These are phyloP conservation scores for Hirtodrosophila trivittata DNA, from an alignment of 2,888 invertebrate genomes.

Conservation along the genomic window DNA sequence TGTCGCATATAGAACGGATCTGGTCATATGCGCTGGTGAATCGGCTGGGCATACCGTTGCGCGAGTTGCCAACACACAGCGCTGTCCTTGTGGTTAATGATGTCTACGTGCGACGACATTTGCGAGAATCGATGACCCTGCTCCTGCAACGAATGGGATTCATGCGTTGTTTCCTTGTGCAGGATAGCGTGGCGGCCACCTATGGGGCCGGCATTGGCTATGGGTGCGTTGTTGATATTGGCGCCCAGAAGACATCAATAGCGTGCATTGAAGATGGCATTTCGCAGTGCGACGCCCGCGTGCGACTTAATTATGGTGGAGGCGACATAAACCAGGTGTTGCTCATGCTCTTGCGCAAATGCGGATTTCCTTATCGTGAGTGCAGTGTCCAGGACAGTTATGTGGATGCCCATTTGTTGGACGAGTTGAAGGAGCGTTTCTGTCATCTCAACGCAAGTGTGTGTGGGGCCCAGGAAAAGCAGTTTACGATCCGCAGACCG, in stretches of 20 bases:
- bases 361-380: slow-evolving; percentile 94
- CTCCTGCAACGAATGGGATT: slow-evolving; percentile 93
- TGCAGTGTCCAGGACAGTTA: slow-evolving; percentile 89
- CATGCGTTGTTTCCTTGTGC: slow-evolving; percentile 87
- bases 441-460: slow-evolving; percentile 96
- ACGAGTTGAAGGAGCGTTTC: slow-evolving; percentile 93
- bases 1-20: slow-evolving; percentile 94
- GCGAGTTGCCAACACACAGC: slow-evolving; percentile 90
- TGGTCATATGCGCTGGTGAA: slow-evolving; percentile 93
- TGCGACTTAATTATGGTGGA: slow-evolving; percentile 94
- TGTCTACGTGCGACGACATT: slow-evolving; percentile 92
- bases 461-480: slow-evolving; percentile 94
- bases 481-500: slow-evolving; percentile 87
- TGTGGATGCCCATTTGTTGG: slow-evolving; percentile 91
- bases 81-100: slow-evolving; percentile 95
- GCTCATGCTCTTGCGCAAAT: slow-evolving; percentile 94
- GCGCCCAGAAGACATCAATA: slow-evolving; percentile 97
- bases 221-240: slow-evolving; percentile 97
- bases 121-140: slow-evolving; percentile 92
- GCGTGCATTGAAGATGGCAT: slow-evolving; percentile 98
- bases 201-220: slow-evolving; percentile 93
- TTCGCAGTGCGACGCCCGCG: slow-evolving; percentile 93
- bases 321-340: slow-evolving; percentile 96
- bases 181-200: slow-evolving; percentile 93
- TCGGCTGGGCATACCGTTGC: slow-evolving; percentile 89